Base-by-base conservation (phyloP, 2,113 vertebrate species). In the Chaetura pelagica region DNA sequence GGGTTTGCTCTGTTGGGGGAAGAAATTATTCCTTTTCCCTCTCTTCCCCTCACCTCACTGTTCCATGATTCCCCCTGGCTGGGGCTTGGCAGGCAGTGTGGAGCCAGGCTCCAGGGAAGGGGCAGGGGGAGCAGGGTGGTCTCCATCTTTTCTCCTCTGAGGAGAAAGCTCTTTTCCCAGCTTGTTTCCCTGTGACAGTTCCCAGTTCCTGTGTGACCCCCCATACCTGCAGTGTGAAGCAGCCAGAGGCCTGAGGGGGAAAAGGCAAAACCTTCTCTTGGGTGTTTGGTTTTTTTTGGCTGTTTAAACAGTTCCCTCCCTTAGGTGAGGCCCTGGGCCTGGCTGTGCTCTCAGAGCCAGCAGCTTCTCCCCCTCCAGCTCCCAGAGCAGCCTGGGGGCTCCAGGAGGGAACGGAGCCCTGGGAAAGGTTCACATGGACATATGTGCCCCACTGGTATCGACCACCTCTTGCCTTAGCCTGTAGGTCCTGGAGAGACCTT, bases 391-490 rank as follows among this genome's bases (percentile, higher is more conserved):
- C 95, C 96, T 85, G 63, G 89, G 79, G 93, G 93, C 95, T 97
- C 91, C 96, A 58, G 86, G 96, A 92, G 85, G 96, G 95, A 96
- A 75, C 97, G 85, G 96, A 96, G 96, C 82, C 22, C 30, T 2
- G 51, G 92, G 19, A 52, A 61, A 75, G 89, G 93, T 79, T 95
- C 23, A 18, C 91, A 10, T 42, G 40, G 75, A 89, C 94, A 75
- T 87, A 29, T 55, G 97, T 58, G 82, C 90, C 97, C 94, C 46
- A 21, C 93, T 93, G 96, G 89, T 97, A 81, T 30, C 68, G 97
- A 81, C 27, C 68, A 97, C 97, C 98, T 98, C 98, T 98, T 98
- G 98, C 98, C 98, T 98, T 98, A 98, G 75, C 96, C 96, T 97
- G 90, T 94, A 97, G 97, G 96, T 94, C 97, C 97, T 90, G 79